phyloP scores from a whole-genome alignment of 2,113 vertebrate species.

The Eulacestoma nigropectus region DNA sequence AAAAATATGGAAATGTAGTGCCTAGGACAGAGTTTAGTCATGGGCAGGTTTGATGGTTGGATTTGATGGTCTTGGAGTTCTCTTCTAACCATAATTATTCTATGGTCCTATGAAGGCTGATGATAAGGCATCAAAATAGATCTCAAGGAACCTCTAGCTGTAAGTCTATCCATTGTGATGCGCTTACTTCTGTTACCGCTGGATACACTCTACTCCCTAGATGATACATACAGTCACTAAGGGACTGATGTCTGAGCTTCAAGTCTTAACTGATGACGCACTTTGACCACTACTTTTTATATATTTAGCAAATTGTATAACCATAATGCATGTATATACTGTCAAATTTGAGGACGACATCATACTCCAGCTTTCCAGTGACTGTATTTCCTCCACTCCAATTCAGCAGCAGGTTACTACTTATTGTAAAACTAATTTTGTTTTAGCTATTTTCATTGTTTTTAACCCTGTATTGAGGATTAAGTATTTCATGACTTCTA shows the following conservation, averaged over 20 bases:
- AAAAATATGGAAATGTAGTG: not conserved
- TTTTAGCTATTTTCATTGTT: not conserved
- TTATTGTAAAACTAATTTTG: not conserved
- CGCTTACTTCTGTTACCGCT: not conserved
- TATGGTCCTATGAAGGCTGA: not conserved
- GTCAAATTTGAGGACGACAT: not conserved
- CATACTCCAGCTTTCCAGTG: not conserved
- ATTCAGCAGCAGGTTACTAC: not conserved
- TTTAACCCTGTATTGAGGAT: not conserved
- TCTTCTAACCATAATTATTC: not conserved
- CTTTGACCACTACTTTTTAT: not conserved
- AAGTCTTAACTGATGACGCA: accelerated
- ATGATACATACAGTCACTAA: not conserved
- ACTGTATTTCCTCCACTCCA: not conserved
- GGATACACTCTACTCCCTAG: not conserved
- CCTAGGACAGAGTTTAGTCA: not conserved
- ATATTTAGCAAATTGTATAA: not conserved
- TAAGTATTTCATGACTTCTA: not conserved
- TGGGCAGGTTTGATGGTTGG: not conserved
- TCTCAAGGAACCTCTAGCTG: not conserved
- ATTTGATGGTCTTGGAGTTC: not conserved
- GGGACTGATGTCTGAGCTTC: not conserved
- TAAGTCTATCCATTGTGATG: not conserved
- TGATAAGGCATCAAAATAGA: not conserved
- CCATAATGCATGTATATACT: not conserved